phyloP scores from a whole-genome alignment of 2,888 invertebrate genomes.

The Bellardia pandia region DNA sequence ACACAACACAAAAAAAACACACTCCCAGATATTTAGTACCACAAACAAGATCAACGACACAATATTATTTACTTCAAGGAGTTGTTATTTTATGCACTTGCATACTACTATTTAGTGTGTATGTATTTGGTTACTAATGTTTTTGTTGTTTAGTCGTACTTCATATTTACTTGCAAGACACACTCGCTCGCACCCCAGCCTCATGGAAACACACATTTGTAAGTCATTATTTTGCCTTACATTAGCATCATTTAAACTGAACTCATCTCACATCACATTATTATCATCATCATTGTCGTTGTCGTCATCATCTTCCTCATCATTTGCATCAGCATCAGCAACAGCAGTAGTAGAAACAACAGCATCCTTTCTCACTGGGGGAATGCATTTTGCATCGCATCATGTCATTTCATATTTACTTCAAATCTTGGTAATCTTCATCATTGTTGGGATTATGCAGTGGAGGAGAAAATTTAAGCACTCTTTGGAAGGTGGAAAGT shows the following conservation, averaged over 20 bases:
- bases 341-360: conserved; percentile 72
- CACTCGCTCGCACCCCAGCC: not conserved
- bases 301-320: conserved; percentile 46
- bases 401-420: conserved; percentile 77
- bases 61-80: conserved; percentile 54
- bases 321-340: conserved; percentile 60
- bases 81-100: conserved; percentile 63
- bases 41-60: conserved; percentile 50
- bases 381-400: conserved; percentile 80
- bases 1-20: conserved; percentile 21
- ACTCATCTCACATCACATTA: conserved; percentile 67
- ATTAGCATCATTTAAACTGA: conserved; percentile 64
- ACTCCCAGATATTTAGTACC: conserved; percentile 47
- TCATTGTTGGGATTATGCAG: conserved; percentile 48
- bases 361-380: conserved; percentile 74
- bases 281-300: conserved; percentile 59
- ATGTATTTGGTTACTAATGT: conserved; percentile 58
- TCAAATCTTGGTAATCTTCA: conserved; percentile 66
- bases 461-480: not conserved
- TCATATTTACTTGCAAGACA: conserved; percentile 13
- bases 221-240: conserved; percentile 69
- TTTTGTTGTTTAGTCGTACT: conserved; percentile 35
- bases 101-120: conserved; percentile 14
- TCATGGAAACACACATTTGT: conserved; percentile 29
- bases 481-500: not conserved